Conservation (phyloP, 2,797 vertebrate species). For the Avahi laniger region DNA sequence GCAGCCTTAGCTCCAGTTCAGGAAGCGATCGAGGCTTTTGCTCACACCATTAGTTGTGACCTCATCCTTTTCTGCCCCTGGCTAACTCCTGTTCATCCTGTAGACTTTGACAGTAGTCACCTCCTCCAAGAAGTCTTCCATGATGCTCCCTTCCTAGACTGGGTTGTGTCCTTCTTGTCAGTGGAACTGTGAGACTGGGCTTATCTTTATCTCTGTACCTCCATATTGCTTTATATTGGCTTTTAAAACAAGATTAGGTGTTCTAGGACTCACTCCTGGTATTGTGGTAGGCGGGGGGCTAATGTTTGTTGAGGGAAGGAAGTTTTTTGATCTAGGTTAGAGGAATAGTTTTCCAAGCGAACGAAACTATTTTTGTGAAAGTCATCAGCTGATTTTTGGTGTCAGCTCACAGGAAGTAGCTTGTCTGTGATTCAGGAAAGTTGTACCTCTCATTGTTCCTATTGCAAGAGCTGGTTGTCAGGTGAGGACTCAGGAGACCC, state of each 20-base stretch:
- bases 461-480: neutral
- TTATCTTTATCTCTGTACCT: neutral
- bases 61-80: neutral
- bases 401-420: neutral
- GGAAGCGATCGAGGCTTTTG: neutral
- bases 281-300: no score
- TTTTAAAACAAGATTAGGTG: neutral
- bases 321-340: neutral
- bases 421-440: neutral
- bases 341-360: neutral
- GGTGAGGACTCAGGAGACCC: neutral
- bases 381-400: neutral
- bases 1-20: neutral
- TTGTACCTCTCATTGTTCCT: neutral
- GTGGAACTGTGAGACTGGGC: neutral
- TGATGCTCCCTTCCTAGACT: neutral
- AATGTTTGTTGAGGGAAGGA: neutral
- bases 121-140: neutral
- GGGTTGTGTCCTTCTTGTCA: neutral
- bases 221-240: neutral
- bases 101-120: neutral
- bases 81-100: neutral
- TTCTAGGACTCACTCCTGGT: neutral
- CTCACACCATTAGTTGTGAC: neutral
- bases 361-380: neutral